Evolutionary conservation across 2,113 vertebrate species (phyloP).

Genomic region (Gambusia affinis): DNA sequence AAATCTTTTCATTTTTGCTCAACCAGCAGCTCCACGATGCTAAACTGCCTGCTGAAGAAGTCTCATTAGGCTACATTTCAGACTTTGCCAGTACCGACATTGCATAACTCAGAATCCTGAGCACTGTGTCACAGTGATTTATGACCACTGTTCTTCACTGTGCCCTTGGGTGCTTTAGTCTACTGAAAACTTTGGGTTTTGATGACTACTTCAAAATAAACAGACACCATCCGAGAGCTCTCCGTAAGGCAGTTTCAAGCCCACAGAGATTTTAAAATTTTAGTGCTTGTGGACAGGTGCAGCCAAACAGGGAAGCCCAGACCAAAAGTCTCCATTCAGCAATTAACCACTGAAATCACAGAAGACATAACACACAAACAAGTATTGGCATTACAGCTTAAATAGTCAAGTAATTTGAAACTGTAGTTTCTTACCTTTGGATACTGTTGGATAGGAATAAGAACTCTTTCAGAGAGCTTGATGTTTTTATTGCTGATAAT

Average conservation of each 20-base stretch:
- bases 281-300: slow-evolving; percentile 40
- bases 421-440: slow-evolving; percentile 88
- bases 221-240: slow-evolving; percentile 38
- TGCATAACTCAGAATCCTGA: slow-evolving; percentile 52
- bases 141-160: slow-evolving; percentile 61
- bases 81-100: slow-evolving; percentile 60
- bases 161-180: slow-evolving; percentile 55
- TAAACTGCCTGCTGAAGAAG: slow-evolving; percentile 46
- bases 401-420: background rate
- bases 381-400: background rate
- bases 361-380: slow-evolving; percentile 20
- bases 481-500: slow-evolving; percentile 99
- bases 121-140: slow-evolving; percentile 65
- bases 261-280: slow-evolving; percentile 37
- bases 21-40: slow-evolving; percentile 43
- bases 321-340: slow-evolving; percentile 6
- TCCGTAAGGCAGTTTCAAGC: slow-evolving; percentile 37
- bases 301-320: slow-evolving; percentile 3
- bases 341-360: slow-evolving; percentile 28
- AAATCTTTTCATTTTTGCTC: slow-evolving; percentile 34
- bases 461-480: slow-evolving; percentile 95
- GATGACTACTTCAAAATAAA: slow-evolving; percentile 67
- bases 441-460: slow-evolving; percentile 98
- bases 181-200: slow-evolving; percentile 59
- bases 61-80: slow-evolving; percentile 67